These are phyloP conservation scores for Idaea dimidiata DNA, from an alignment of 2,888 invertebrate species.

Conservation along the genomic window DNA sequence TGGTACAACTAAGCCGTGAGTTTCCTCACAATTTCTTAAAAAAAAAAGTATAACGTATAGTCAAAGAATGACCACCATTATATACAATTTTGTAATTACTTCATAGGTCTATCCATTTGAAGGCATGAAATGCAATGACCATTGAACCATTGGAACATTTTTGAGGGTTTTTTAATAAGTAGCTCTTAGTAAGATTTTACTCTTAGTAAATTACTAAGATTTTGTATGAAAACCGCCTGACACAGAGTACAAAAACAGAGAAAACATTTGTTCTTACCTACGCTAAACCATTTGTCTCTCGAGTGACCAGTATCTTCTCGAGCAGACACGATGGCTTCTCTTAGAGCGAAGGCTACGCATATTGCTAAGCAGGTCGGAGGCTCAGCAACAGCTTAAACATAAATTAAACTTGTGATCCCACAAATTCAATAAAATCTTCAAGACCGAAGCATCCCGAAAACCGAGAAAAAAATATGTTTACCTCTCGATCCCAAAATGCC, in stretches of 20 bases:
- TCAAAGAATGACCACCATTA: too few relatives aligned
- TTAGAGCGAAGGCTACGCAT: conserved; percentile 80
- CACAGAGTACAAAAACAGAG: background rate
- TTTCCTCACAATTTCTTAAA: too few relatives aligned
- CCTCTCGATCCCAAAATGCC: conserved; percentile 46
- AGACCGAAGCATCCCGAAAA: background rate
- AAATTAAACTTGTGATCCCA: background rate
- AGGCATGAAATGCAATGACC: too few relatives aligned
- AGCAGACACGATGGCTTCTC: conserved; percentile 83
- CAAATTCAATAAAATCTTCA: background rate
- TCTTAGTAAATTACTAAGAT: too few relatives aligned
- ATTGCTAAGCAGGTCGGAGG: conserved; percentile 73
- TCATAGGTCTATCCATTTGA: too few relatives aligned
- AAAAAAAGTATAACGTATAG: too few relatives aligned
- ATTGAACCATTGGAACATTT: too few relatives aligned
- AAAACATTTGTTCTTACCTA: conserved; percentile 71
- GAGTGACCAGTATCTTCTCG: conserved; percentile 80
- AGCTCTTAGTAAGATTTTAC: too few relatives aligned
- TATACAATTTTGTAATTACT: too few relatives aligned
- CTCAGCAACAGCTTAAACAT: conserved; percentile 71
- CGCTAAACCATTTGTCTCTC: conserved; percentile 77
- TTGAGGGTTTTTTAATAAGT: too few relatives aligned
- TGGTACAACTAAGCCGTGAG: too few relatives aligned
- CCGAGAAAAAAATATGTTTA: background rate
- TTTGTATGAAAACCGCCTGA: too few relatives aligned